Evolutionary conservation across 2,888 invertebrate genomes (phyloP), one percentile per base, ranked within the genome.

Genomic region (Scotopteryx bipunctaria): DNA sequence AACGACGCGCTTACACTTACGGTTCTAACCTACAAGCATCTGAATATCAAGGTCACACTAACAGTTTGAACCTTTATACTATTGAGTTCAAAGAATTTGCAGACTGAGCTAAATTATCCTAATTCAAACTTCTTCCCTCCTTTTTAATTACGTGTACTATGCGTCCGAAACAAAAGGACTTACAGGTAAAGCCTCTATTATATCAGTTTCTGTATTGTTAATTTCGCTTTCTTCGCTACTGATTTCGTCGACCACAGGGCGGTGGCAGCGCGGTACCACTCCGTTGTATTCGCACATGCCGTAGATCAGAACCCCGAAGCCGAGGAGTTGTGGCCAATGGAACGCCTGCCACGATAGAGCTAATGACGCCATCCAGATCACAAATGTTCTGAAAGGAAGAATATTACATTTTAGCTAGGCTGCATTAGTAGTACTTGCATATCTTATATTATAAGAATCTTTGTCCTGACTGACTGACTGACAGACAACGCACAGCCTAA

Each of bases 301-400:
- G 49, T 93, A 73, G 46, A 97, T 86, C 1, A 98, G 90, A 5
- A 95, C 81, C 0, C 92, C 69, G 76, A 97, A 97, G 3, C 98
- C 98, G 62, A 96, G 78, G 29, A 96, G 84, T 91, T 96, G 96
- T 53, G 94, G 89, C 83, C 93, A 93, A 81, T 95, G 94, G 83
- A 98, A 96, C 0, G 73, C 66, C 83, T 99, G 97, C 94, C 96
- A 96, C 25, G 91, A 73, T 21, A 98, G 89, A 0, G 90, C 82
- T 33, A 99, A 86, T 0, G 96, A 95, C 43, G 96, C 92, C 53
- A 92, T 86, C 98, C 98, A 99, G 69, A 98, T 96, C n/a, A 98
- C 92, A 35, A 98, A 89, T 0, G 97, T 97, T 59, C 98, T 91
- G 61, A 62, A 72, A 69, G 42, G 17, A 53, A 51, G 32, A n/a